A percentile compares a stretch with the other conserved stretches of the same genome.
Conservation (phyloP, 2,113 vertebrate genomes). For the Danionella cerebrum region DNA sequence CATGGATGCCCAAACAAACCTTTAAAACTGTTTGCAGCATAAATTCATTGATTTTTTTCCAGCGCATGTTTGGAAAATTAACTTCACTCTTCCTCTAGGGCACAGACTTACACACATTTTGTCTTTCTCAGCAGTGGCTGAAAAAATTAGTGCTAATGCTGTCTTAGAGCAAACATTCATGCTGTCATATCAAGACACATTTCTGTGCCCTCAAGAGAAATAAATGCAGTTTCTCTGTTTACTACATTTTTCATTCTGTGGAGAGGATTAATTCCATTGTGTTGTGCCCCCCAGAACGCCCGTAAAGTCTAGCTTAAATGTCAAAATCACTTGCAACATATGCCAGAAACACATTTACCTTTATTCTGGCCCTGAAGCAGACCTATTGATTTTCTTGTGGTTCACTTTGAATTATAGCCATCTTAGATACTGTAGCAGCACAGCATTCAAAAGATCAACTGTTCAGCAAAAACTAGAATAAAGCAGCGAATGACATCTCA, state of each 20-base stretch:
- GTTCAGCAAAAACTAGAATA: background rate
- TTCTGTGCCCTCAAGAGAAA: background rate
- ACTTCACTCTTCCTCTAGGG: background rate
- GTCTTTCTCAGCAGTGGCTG: conserved; percentile 11
- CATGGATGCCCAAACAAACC: background rate
- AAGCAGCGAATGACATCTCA: background rate
- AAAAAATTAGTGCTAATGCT: background rate
- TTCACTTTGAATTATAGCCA: background rate
- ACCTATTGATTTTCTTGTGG: background rate
- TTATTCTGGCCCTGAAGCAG: background rate
- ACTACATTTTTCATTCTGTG: background rate
- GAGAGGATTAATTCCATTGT: conserved; percentile 15
- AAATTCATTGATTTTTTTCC: conserved; percentile 27
- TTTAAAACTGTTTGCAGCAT: conserved; percentile 17
- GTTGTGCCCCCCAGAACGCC: background rate
- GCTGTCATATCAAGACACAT: background rate
- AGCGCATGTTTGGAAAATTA: conserved; percentile 26
- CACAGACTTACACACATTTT: conserved; percentile 3
- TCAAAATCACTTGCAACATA: conserved; percentile 10
- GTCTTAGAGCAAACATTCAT: background rate
- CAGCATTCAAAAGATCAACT: background rate
- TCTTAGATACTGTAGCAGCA: background rate
- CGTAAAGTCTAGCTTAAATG: conserved; percentile 2
- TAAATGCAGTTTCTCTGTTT: background rate
- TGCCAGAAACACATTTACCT: conserved; percentile 19